These are phyloP conservation scores for Hylomyscus alleni DNA, from an alignment of 2,797 vertebrate genomes.

Conservation along the genomic window DNA sequence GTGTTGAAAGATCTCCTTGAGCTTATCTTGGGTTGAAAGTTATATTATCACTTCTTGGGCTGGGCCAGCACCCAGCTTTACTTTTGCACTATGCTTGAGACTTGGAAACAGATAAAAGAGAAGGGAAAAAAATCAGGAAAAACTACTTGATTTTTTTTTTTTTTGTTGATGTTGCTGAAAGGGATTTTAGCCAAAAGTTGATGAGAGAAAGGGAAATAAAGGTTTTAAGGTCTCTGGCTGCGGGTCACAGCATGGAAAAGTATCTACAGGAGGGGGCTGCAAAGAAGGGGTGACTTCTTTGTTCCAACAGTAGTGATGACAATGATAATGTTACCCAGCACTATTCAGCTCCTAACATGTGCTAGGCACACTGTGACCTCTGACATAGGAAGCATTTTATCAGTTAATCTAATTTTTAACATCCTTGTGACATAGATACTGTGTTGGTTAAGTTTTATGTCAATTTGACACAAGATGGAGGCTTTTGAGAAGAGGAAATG, in stretches of 20 bases:
- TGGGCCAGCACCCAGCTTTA: conserved; percentile 55
- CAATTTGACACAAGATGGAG: neutral
- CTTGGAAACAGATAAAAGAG: conserved; percentile 69
- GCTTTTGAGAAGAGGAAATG: neutral
- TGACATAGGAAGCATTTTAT: neutral
- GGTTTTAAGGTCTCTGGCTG: conserved; percentile 11
- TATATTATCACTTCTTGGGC: conserved; percentile 67
- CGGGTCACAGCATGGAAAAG: neutral
- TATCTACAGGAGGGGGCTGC: neutral
- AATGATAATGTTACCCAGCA: neutral
- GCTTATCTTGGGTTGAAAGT: conserved; percentile 79
- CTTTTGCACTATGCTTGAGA: conserved; percentile 65
- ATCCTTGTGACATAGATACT: neutral
- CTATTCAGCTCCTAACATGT: neutral
- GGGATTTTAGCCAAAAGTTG: conserved; percentile 60
- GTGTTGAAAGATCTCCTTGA: conserved; percentile 75
- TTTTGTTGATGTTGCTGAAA: conserved; percentile 46
- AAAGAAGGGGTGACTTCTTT: neutral
- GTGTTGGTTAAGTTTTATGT: neutral
- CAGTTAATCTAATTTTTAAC: conserved; percentile 34
- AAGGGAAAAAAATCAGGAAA: conserved; percentile 52
- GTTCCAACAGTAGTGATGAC: neutral
- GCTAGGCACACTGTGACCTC: neutral
- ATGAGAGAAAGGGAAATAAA: conserved; percentile 48
- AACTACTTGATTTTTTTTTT: conserved; percentile 26